These are phyloP conservation scores for Scaptomyza polygonia DNA, from an alignment of 2,888 invertebrate genomes.

Conservation along the genomic window DNA sequence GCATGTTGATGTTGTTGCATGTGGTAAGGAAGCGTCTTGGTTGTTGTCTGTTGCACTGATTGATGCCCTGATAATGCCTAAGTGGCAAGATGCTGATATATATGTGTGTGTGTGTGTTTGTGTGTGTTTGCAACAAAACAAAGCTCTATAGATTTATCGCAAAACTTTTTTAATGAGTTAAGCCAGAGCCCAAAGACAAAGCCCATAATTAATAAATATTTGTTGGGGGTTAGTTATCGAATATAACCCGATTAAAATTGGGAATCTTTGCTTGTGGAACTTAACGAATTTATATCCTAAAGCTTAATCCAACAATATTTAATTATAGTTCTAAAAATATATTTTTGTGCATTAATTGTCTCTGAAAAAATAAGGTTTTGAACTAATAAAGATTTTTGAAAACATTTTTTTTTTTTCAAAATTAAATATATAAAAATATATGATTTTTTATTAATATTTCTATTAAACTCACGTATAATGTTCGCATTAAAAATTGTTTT, in stretches of 20 bases:
- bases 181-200: slow-evolving; percentile 9
- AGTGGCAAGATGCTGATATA: slow-evolving; percentile 68
- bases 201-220: slow-evolving; percentile 38
- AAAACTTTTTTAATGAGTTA: slow-evolving; percentile 38
- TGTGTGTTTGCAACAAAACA: slow-evolving; percentile 22
- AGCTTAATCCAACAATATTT: no score
- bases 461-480: no score
- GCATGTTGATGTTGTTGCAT: slow-evolving; percentile 41
- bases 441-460: no score
- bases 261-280: neutral
- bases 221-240: neutral
- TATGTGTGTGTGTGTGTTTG: neutral
- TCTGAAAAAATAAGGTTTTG: no score
- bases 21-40: slow-evolving; percentile 64
- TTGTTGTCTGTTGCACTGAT: slow-evolving; percentile 68
- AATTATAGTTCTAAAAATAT: no score
- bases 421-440: no score
- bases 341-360: no score
- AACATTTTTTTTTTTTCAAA: no score
- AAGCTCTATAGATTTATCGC: slow-evolving; percentile 21
- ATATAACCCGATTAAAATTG: neutral
- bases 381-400: no score
- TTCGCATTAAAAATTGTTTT: no score
- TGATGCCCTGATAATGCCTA: slow-evolving; percentile 71
- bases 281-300: no score